Evolutionary conservation across 37 sponge, comb jelly and placozoan genomes (phyloP).

Genomic region (Geodia barretti): DNA sequence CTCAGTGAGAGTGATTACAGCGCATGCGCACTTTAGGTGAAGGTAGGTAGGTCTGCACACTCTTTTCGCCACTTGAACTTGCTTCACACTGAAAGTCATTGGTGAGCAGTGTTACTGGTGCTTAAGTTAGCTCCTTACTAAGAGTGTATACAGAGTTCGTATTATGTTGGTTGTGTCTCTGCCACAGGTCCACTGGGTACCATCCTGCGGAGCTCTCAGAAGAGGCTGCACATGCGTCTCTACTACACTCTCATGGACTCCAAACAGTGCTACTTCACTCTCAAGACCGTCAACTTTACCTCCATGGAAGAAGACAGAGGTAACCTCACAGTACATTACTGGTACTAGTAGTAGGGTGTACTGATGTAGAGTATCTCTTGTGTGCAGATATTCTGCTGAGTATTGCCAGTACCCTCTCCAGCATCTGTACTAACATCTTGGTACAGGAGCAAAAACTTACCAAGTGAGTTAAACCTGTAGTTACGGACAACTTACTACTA

Average conservation of each 20-base stretch:
- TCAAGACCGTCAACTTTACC: constrained; percentile 51
- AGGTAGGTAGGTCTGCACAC: no score
- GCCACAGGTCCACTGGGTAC: constrained; percentile 72
- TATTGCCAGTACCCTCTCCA: constrained; percentile 31
- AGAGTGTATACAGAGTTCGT: no score
- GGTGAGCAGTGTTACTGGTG: constrained; percentile 56
- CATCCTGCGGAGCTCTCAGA: constrained; percentile 32
- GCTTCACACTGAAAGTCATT: constrained; percentile 59
- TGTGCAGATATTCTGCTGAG: constrained; percentile 43
- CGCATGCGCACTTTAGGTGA: no score
- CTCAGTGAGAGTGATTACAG: no score
- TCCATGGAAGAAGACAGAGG: constrained; percentile 74
- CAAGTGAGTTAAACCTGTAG: constrained; percentile 14
- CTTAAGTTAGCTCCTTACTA: no score
- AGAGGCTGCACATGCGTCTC: constrained; percentile 68
- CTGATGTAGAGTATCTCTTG: background rate
- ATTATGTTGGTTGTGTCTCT: background rate
- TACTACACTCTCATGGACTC: constrained; percentile 44
- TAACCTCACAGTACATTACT: constrained; percentile 2
- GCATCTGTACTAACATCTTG: constrained; percentile 33
- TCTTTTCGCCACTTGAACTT: no score
- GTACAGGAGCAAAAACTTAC: constrained; percentile 49
- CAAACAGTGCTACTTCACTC: constrained; percentile 62
- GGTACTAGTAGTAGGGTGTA: background rate
- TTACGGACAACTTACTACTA: no score